phyloP scores from a whole-genome alignment of 2,797 vertebrate genomes.

The Limosa lapponica region DNA sequence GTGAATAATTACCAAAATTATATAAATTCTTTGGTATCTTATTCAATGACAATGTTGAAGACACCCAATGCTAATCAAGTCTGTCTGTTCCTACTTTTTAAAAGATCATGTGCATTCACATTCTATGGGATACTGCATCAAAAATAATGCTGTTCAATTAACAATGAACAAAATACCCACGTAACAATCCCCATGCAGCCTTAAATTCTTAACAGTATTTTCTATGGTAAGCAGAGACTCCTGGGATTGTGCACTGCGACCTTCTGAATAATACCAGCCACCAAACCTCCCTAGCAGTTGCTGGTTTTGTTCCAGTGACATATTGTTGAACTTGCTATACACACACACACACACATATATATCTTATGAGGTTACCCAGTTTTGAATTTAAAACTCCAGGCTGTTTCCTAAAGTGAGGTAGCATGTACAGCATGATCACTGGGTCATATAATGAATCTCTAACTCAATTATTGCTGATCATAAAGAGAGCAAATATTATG shows the following conservation, averaged over 20 bases:
- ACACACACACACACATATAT: background rate
- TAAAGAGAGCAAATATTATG: constrained; percentile 16
- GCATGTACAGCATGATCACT: background rate
- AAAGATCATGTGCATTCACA: background rate
- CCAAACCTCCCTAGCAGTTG: background rate
- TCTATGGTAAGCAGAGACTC: background rate
- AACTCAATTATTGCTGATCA: background rate
- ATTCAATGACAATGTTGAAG: background rate
- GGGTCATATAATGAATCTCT: background rate
- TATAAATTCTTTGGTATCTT: background rate
- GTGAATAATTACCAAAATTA: background rate
- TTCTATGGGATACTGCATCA: background rate
- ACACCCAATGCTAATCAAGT: background rate
- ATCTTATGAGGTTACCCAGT: background rate
- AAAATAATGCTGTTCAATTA: background rate
- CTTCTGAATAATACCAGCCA: background rate
- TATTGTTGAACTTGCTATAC: background rate
- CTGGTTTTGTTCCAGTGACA: background rate
- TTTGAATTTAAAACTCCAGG: background rate
- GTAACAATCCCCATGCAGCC: background rate
- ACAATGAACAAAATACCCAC: background rate
- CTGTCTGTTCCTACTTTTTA: background rate
- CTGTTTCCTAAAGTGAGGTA: background rate
- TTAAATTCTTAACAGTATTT: background rate
- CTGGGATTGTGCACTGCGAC: background rate